Conservation (phyloP, 2,888 invertebrate genomes). For the Cephus nigrinus region DNA sequence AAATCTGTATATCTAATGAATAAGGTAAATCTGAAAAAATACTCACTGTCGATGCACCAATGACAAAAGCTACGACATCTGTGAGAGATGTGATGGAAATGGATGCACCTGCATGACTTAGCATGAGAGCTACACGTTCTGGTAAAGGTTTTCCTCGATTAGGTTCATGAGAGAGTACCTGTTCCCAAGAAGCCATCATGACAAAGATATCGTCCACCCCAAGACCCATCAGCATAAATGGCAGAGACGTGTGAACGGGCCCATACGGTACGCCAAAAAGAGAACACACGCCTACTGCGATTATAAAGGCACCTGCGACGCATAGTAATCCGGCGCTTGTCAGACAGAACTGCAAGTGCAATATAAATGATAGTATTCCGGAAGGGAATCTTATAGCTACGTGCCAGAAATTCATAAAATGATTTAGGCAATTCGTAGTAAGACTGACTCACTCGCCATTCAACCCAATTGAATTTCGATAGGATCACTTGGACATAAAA, state of each 20-base stretch:
- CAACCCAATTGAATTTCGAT: constrained; percentile 80
- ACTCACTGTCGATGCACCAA: constrained; percentile 80
- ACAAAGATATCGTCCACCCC: constrained; percentile 90
- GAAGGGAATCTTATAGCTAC: background rate
- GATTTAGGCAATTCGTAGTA: background rate
- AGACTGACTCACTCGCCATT: constrained; percentile 72
- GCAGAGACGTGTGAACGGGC: constrained; percentile 84
- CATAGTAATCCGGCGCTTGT: constrained; percentile 77
- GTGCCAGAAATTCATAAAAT: background rate
- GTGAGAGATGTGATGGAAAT: constrained; percentile 87
- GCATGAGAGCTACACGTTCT: constrained; percentile 76
- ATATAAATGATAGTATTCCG: background rate
- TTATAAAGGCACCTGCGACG: constrained; percentile 79
- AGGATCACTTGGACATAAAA: constrained; percentile 79
- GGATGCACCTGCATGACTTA: constrained; percentile 85
- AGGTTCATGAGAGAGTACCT: constrained; percentile 69
- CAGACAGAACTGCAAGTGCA: constrained; percentile 70
- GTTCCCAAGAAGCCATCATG: constrained; percentile 82
- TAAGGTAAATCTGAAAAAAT: background rate
- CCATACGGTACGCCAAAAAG: constrained; percentile 79
- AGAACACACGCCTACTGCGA: constrained; percentile 80
- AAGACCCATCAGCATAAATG: constrained; percentile 84
- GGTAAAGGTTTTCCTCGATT: constrained; percentile 70
- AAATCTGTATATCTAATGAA: background rate
- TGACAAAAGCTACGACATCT: constrained; percentile 82